These are phyloP conservation scores for Drosophila bifasciata DNA, from an alignment of 1,140 invertebrate genomes.

Conservation along the genomic window DNA sequence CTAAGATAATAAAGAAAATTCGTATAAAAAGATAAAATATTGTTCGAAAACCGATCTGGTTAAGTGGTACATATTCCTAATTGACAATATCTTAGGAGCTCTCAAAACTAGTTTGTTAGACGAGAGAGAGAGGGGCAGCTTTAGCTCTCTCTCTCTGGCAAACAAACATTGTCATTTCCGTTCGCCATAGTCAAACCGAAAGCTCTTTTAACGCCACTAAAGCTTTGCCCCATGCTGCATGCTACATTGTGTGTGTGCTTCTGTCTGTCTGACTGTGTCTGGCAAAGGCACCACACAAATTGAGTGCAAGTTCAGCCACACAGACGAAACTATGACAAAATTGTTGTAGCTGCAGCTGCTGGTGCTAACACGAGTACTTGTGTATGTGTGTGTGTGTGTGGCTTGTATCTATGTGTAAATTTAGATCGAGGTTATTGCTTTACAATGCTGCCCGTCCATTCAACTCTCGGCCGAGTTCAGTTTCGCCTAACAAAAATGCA, in stretches of 20 bases:
- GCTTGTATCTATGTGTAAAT: conserved; percentile 73
- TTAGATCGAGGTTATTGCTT: conserved; percentile 82
- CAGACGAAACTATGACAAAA: conserved; percentile 33
- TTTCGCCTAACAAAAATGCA: conserved; percentile 31
- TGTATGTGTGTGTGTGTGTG: conserved; percentile 38
- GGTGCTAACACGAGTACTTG: too few species aligned
- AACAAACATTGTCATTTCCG: conserved; percentile 48
- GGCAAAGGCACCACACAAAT: conserved; percentile 51
- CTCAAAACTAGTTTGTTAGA: too few species aligned
- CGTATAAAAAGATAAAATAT: too few species aligned
- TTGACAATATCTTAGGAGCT: too few species aligned
- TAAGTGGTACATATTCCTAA: neutral
- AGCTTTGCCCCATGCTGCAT: conserved; percentile 37
- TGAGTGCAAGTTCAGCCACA: conserved; percentile 75
- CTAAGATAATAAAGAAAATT: too few species aligned
- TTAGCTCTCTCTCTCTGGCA: neutral
- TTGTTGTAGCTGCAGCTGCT: conserved; percentile 34
- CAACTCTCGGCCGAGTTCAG: conserved; percentile 61
- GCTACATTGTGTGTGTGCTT: conserved; percentile 3
- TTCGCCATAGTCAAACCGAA: conserved; percentile 39
- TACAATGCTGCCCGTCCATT: conserved; percentile 79
- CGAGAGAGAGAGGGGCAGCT: neutral
- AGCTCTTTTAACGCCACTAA: conserved; percentile 30
- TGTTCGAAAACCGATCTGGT: neutral
- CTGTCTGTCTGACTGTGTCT: conserved; percentile 15